Evolutionary conservation across 1,140 invertebrate genomes (phyloP), one percentile per base, ranked within the genome.

Genomic region (Rhyacophila brunnea): DNA sequence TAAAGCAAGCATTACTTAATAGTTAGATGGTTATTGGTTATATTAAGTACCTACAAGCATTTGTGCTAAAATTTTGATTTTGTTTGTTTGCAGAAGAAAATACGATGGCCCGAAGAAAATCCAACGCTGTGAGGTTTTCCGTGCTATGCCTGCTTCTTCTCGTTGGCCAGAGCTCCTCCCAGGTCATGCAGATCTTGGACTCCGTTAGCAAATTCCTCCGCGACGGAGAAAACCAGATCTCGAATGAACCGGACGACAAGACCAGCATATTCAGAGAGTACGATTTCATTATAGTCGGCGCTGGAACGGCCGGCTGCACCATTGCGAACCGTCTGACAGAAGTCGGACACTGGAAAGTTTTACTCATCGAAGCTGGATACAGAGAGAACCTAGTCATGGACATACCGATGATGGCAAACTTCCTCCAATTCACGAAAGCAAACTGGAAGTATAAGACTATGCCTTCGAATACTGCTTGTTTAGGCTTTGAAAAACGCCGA

Each of bases 371-470:
- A 71, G 87, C 87, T 1, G 87, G 87, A 1, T 78, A 70, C 0
- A 73, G 76, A 6, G 84, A 85, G 50, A 70, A 77, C 49, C 74
- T 83, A 1, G 54, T 86, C 10, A 88, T 89, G 87, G 86, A 88
- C 66, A 77, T 89, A 5, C 87, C 87, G 0, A 67, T 88, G 0
- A 34, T 85, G 3, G 85, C 82, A 0, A 83, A 83, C 44, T 81
- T 82, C 51, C 65, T 89, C 10, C 87, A 89, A 59, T 75, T 79
- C 38, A 77, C 78, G 0, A 74, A 79, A 49, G 60, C 80, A 50
- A 87, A 88, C 69, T 88, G 86, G 87, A 75, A 80, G 44, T 88
- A 87, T 66, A 68, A 74, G n/a, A 88, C 85, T 0, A 83, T 83
- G 51, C 81, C 80, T 5, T 80, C 81, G 1, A 71, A 75, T 9